Base-by-base conservation (phyloP, 2,888 invertebrate species). In the Cepaea hortensis region DNA sequence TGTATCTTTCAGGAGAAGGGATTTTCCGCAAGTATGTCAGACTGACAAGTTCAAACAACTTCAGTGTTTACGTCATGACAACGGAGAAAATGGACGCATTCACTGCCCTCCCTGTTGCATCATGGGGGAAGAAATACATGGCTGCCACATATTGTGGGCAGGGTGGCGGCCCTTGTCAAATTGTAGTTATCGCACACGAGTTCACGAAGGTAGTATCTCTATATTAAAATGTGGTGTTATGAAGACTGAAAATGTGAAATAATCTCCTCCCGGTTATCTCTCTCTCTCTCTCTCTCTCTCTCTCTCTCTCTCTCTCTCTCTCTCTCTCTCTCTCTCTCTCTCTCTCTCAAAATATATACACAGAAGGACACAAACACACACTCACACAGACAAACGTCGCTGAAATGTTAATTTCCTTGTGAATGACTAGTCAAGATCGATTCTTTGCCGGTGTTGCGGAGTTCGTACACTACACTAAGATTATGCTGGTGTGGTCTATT, bases 1-100 rank as follows among this genome's bases (percentile, higher is more conserved):
- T 48, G n/a, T 72, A 9, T 62, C 35, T 18, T 62, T 13, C 50
- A 86, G 85, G 81, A 11, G 75, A 81, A 15, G 81, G 62, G 3
- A 18, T 46, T 2, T 68, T 50, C 46, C 50, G 5, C 35, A 76
- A 87, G 68, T 50, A 75, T 13, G 4, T 87, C 5, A 48, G 13
- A 6, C 4, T 88, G 46, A 62, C 62, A 13, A 9, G 62, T 15
- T 6, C 4, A 3, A 23, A 15, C 7, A 15, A 1, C 0, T 84
- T 86, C 65, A 82, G 85, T 3, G 88, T 88, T 70, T 46, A 73
- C 46, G 85, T 88, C 61, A 68, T 65, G 13, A 77, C 70, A 62
- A 85, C 73, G 4, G 15, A 61, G 70, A 18, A n/a, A 20, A 85
- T 81, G 62, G 88, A 88, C 23, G 88, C 86, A 62, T 88, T 82